A percentile compares a stretch with the other conserved stretches of the same genome.
Conservation (phyloP, 2,797 vertebrate species). For the Helostoma temminkii region DNA sequence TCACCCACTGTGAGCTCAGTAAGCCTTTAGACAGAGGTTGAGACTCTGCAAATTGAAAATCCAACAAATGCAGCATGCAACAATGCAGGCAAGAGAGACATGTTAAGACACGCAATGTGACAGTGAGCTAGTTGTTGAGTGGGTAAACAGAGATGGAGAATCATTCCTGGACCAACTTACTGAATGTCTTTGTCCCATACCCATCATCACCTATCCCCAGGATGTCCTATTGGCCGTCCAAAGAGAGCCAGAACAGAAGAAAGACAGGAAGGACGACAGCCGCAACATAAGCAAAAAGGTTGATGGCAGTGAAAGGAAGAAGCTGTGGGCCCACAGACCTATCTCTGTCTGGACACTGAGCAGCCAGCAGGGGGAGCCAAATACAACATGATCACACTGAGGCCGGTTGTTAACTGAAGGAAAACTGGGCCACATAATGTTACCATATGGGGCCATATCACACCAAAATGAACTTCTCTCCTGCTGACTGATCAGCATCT, state of each 20-base stretch:
- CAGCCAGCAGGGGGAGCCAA: slow-evolving; percentile 60
- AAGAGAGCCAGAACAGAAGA: slow-evolving; percentile 77
- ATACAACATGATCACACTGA: not conserved
- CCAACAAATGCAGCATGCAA: slow-evolving; percentile 86
- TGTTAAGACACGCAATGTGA: slow-evolving; percentile 28
- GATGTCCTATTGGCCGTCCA: slow-evolving; percentile 96
- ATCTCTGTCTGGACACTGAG: slow-evolving; percentile 30
- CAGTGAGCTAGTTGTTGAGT: not conserved
- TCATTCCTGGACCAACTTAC: slow-evolving; percentile 96
- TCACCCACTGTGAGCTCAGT: not conserved
- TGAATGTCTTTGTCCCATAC: slow-evolving; percentile 99
- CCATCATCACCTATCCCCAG: slow-evolving; percentile 99
- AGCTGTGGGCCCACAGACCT: slow-evolving; percentile 80
- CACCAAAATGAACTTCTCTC: slow-evolving; percentile 14
- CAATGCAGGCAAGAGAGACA: slow-evolving; percentile 30
- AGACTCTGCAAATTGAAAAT: slow-evolving; percentile 29
- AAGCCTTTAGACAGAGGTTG: slow-evolving; percentile 7
- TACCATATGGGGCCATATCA: slow-evolving; percentile 28
- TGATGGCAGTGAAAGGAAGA: slow-evolving; percentile 87
- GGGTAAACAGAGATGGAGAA: slow-evolving; percentile 68
- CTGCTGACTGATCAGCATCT: slow-evolving; percentile 42
- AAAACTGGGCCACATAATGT: slow-evolving; percentile 38
- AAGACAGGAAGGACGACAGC: slow-evolving; percentile 90
- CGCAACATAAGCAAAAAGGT: slow-evolving; percentile 90
- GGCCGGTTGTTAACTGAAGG: not conserved